Percentiles rank a stretch among this genome's conserved stretches.
phyloP scores from a whole-genome alignment of 2,797 vertebrate species.

The Manis crassicaudata region DNA sequence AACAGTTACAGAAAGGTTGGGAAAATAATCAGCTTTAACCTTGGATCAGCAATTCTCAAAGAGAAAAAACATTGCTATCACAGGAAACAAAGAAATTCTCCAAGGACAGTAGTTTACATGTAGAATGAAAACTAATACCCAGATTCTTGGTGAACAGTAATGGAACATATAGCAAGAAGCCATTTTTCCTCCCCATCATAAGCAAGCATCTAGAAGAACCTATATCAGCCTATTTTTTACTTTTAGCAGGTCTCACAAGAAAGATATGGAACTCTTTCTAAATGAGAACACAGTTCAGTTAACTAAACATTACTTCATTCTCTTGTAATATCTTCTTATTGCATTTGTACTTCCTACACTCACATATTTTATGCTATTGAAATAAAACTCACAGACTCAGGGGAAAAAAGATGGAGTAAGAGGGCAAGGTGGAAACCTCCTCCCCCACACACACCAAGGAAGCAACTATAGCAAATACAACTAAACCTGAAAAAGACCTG shows the following conservation, averaged over 20 bases:
- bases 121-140: not conserved
- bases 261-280: not conserved
- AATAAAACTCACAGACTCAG: not conserved
- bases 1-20: constrained; percentile 26
- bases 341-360: constrained; percentile 41
- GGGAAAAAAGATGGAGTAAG: no score
- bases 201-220: not conserved
- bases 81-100: constrained; percentile 37
- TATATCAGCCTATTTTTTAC: not conserved
- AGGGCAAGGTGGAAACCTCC: no score
- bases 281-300: not conserved
- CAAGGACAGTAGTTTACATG: not conserved
- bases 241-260: not conserved
- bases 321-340: not conserved
- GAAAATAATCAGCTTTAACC: constrained; percentile 65
- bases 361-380: not conserved
- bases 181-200: not conserved
- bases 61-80: constrained; percentile 38
- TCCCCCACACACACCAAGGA: no score
- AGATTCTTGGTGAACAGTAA: not conserved
- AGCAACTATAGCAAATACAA: no score
- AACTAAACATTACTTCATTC: constrained; percentile 45
- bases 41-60: constrained; percentile 43
- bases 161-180: not conserved
- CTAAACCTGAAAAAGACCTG: no score